A percentile compares a stretch with the other conserved stretches of the same genome.
Conservation (phyloP, 2,888 invertebrate genomes). For the Conchocele bisecta region DNA sequence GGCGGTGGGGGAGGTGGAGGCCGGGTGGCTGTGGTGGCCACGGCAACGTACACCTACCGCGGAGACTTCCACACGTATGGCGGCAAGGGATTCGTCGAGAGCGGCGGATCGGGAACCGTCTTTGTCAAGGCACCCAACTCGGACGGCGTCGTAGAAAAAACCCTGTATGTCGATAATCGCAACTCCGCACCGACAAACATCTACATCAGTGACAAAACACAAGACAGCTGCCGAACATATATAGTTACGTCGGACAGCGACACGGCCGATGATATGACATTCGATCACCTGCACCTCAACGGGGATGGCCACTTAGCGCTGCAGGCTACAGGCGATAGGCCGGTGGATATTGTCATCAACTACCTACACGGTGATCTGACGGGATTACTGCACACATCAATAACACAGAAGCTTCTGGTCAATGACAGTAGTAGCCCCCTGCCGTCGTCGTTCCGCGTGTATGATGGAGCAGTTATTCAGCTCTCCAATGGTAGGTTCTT, state of each 20-base stretch:
- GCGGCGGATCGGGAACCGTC: conserved; percentile 70
- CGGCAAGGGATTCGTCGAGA: conserved; percentile 63
- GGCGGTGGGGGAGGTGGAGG: conserved; percentile 75
- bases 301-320: conserved; percentile 68
- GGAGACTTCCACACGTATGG: conserved; percentile 64
- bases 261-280: conserved; percentile 32
- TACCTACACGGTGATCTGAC: conserved; percentile 66
- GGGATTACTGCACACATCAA: conserved; percentile 68
- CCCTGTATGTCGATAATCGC: conserved; percentile 67
- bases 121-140: conserved; percentile 51
- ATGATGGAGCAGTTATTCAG: conserved; percentile 55
- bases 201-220: conserved; percentile 46
- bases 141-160: conserved; percentile 24
- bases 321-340: conserved; percentile 26
- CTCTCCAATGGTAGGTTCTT: conserved; percentile 61
- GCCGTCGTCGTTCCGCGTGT: conserved; percentile 67
- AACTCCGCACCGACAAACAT: conserved; percentile 58
- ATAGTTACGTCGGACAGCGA: conserved; percentile 49
- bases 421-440: conserved; percentile 64
- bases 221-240: conserved; percentile 66
- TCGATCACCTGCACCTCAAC: conserved; percentile 60
- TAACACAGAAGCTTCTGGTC: conserved; percentile 55
- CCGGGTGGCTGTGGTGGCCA: conserved; percentile 64
- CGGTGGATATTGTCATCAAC: conserved; percentile 50
- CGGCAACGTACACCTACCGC: conserved; percentile 55